phyloP scores from a whole-genome alignment of 2,797 vertebrate genomes.

The Trematomus bernacchii region DNA sequence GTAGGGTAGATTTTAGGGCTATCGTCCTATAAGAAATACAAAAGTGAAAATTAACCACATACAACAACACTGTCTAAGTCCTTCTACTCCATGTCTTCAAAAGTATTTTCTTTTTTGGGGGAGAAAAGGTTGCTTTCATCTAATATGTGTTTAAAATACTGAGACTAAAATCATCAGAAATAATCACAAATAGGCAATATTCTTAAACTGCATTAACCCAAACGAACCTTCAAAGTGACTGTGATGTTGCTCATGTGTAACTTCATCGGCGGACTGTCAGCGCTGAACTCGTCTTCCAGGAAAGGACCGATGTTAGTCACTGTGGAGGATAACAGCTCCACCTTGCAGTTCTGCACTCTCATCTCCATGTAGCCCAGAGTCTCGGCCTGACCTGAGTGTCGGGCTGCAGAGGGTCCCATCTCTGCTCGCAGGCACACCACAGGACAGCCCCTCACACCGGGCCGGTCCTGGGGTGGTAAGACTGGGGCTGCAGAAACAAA shows the following conservation, averaged over 20 bases:
- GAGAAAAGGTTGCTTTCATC: neutral
- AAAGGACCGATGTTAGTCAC: conserved; percentile 92
- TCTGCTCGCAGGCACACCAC: conserved; percentile 86
- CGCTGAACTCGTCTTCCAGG: conserved; percentile 93
- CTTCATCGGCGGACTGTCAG: conserved; percentile 90
- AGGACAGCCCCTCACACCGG: conserved; percentile 63
- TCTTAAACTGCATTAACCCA: neutral
- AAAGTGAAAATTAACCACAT: conserved; percentile 10
- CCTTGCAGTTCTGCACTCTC: conserved; percentile 83
- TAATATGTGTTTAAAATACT: neutral
- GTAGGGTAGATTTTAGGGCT: conserved; percentile 91
- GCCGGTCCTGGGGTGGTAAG: conserved; percentile 39
- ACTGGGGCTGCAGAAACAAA: conserved; percentile 52
- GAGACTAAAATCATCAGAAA: neutral
- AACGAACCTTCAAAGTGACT: conserved; percentile 89
- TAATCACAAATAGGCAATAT: neutral
- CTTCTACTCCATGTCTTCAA: neutral
- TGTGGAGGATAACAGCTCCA: conserved; percentile 89
- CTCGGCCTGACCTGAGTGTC: conserved; percentile 83
- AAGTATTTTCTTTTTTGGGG: neutral
- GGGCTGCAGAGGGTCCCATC: conserved; percentile 84
- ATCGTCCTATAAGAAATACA: conserved; percentile 87
- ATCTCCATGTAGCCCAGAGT: conserved; percentile 88
- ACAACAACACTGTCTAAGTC: neutral
- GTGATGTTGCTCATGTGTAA: conserved; percentile 88